Base-by-base conservation (phyloP, 2,113 vertebrate genomes). In the Chrysemys picta region DNA sequence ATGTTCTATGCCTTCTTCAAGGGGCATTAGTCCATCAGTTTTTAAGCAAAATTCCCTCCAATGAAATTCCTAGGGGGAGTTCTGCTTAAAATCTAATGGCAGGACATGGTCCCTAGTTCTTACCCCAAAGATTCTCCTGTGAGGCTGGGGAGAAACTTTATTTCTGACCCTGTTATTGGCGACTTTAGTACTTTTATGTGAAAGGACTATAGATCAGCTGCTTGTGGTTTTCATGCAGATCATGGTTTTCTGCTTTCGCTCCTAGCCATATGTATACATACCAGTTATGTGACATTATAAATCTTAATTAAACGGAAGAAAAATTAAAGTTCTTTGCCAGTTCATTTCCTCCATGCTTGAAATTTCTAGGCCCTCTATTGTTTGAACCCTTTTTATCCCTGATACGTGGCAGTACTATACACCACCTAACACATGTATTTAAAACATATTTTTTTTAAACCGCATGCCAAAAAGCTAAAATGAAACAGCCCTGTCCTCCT, bases 341-440 rank as follows among this genome's bases (percentile, higher is more conserved):
- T 59, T 93, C 19, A 72, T 91, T 96, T 94, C 80, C 45, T 92
- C 76, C 81, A 86, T 21, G 35, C 62, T 89, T 96, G 90, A 57
- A 76, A 91, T 93, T 96, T 97, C 65, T 82, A 95, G 45, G 38
- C 35, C 91, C 81, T 84, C 21, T 83, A 27, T 38, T 88, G 82
- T 84, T 90, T 86, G 45, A 95, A 83, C 31, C 25, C 35, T 94
- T 89, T 47, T 75, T 95, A 80, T 53, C 47, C 57, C 83, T 80
- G 29, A 94, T 87, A 80, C 4, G 2, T 91, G 91, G 69, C 78
- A 95, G 17, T 56, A 16, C 57, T 80, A 90, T 17, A 59, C 10
- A 82, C 31, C 79, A 75, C 62, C 79, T 76, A 49, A 16, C 35
- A 62, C 29, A 3, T 10, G 4, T 6, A n/a, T 89, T 94, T 65